These are phyloP conservation scores for Cariama cristata DNA, from an alignment of 2,113 vertebrate species.

Conservation along the genomic window DNA sequence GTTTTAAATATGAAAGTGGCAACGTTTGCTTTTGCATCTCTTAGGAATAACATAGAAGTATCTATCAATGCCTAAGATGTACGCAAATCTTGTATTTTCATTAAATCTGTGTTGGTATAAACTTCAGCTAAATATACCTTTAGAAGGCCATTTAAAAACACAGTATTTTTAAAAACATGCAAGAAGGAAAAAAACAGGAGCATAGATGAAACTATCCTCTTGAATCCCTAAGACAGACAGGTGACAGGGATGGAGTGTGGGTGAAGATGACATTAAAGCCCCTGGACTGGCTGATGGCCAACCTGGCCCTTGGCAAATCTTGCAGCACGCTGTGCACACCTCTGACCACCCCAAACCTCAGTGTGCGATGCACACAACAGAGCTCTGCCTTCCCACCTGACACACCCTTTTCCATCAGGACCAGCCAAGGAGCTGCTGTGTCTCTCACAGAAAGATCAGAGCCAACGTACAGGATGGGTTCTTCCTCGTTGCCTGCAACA, in stretches of 20 bases:
- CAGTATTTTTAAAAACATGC: background rate
- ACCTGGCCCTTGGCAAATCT: background rate
- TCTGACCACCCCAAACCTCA: rapidly evolving
- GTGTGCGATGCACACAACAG: rapidly evolving
- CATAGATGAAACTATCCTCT: background rate
- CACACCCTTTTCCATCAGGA: background rate
- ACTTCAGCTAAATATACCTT: background rate
- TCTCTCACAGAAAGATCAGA: background rate
- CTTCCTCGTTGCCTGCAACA: background rate
- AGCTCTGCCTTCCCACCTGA: background rate
- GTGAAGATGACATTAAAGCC: background rate
- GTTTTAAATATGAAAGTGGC: background rate
- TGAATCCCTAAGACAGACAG: background rate
- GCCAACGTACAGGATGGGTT: background rate
- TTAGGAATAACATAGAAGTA: background rate
- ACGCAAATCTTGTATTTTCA: background rate
- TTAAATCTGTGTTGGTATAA: background rate
- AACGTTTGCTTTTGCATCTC: background rate
- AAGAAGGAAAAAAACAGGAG: background rate
- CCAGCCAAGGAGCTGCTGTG: rapidly evolving
- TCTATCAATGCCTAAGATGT: background rate
- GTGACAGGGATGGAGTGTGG: rapidly evolving
- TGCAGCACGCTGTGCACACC: background rate
- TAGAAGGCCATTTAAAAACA: background rate
- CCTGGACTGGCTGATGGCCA: background rate